Evolutionary conservation across 2,113 vertebrate species (phyloP), one percentile per base, ranked within the genome.

Genomic region (Xenotilapia flavipinnis): DNA sequence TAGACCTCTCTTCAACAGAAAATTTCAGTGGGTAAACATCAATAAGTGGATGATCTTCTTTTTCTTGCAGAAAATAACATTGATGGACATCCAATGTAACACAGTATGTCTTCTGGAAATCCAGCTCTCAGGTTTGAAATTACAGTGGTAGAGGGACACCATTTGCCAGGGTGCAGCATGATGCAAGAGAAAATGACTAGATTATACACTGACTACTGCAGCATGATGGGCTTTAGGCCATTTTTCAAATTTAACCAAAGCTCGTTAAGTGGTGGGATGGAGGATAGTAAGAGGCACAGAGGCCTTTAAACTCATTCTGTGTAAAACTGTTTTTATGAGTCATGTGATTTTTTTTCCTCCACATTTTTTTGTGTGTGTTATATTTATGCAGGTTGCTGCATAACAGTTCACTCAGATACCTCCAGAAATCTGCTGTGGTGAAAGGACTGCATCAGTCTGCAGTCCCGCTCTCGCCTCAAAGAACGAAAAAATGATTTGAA

Each of bases 221-320:
- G 33, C 77, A 51, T 56, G 79, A 91, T 91, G 83, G 88, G 82
- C 79, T 86, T 40, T 77, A 82, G 85, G 65, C 85, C 85, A 86
- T 90, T 93, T 83, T 91, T 42, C 85, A 90, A 87, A 87, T 92
- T 90, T 54, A 82, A 90, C 80, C 70, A 53, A 70, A 73, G 79
- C 77, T 19, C 33, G 33, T 85, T 73, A 87, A 87, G 87, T 86
- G 62, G 77, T 31, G 13, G 56, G 85, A 56, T 68, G 68, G 89
- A 87, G 17, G 36, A 62, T 26, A 75, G 79, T 45, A 56, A 40
- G 36, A 81, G 79, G 55, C 81, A 88, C n/a, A 53, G 62, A 53
- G 15, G 60, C 53, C 33, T 26, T 81, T 42, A 4, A 81, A 51
- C 13, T 26, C 45, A 80, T 80, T 54, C 51, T 12, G 58, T 49